A percentile compares a stretch with the other conserved stretches of the same genome.
Evolutionary conservation across 2,888 invertebrate genomes (phyloP).

Genomic region (Onchidella celtica): DNA sequence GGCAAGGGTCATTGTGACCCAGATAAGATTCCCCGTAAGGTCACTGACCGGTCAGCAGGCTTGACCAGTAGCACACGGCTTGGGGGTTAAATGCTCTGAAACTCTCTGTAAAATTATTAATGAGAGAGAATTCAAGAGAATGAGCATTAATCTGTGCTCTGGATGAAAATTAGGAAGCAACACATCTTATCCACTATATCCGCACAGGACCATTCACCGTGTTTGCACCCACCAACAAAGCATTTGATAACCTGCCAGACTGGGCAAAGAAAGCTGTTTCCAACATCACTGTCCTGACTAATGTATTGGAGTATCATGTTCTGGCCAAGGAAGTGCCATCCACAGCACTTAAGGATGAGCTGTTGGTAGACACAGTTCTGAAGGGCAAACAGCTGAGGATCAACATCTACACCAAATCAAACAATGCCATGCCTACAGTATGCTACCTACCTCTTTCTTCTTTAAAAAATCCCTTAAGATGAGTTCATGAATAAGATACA

Average conservation of each 20-base stretch:
- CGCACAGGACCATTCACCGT: slow-evolving; percentile 61
- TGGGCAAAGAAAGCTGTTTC: slow-evolving; percentile 53
- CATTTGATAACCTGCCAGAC: slow-evolving; percentile 54
- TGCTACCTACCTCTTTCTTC: neutral
- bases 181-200: no score
- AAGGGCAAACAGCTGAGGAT: slow-evolving; percentile 57
- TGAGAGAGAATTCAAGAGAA: neutral
- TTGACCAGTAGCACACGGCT: no score
- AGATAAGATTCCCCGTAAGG: no score
- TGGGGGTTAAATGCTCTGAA: no score
- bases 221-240: slow-evolving; percentile 62
- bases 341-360: slow-evolving; percentile 58
- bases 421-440: neutral
- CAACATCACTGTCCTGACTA: slow-evolving; percentile 55
- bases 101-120: no score
- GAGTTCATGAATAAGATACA: neutral
- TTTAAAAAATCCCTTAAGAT: neutral
- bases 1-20: no score
- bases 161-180: no score
- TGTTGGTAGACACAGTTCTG: slow-evolving; percentile 52
- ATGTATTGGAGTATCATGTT: slow-evolving; percentile 63
- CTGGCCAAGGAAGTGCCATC: slow-evolving; percentile 56
- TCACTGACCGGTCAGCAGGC: no score
- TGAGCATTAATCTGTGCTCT: neutral
- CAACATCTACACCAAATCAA: slow-evolving; percentile 60